These are phyloP conservation scores for Dendrolimus punctatus DNA, from an alignment of 1,140 invertebrate genomes.

Conservation along the genomic window DNA sequence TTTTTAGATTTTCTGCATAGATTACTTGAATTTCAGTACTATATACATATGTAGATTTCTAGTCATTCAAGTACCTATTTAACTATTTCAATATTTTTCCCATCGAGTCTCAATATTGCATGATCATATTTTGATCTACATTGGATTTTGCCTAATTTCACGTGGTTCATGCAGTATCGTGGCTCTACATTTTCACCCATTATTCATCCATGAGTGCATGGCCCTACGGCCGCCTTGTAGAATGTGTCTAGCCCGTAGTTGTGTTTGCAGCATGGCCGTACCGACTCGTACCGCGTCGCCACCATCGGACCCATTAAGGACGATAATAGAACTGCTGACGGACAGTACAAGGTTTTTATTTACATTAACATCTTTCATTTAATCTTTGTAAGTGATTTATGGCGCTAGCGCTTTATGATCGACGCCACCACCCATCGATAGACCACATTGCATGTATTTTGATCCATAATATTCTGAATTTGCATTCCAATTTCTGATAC, in stretches of 20 bases:
- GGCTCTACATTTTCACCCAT: conserved; percentile 29
- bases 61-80: no score
- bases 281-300: conserved; percentile 94
- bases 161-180: conserved; percentile 17
- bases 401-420: conserved; percentile 20
- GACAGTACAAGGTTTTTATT: conserved; percentile 88
- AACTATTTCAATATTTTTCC: no score
- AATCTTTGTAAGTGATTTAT: conserved; percentile 28
- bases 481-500: background rate
- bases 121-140: conserved; percentile 1
- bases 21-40: no score
- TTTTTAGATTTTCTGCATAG: no score
- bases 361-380: conserved; percentile 58
- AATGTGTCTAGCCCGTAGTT: conserved; percentile 71
- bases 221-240: conserved; percentile 62
- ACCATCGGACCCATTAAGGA: conserved; percentile 90
- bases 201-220: conserved; percentile 46
- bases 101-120: conserved; percentile 20
- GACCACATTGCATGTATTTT: conserved; percentile 14
- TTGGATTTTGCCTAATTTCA: no score
- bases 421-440: conserved; percentile 4
- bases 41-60: no score
- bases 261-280: conserved; percentile 89
- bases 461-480: conserved; percentile 2
- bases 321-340: conserved; percentile 94